Evolutionary conservation across 2,888 invertebrate species (phyloP), one percentile per base, ranked within the genome.

Genomic region (Calliopum simillimum): DNA sequence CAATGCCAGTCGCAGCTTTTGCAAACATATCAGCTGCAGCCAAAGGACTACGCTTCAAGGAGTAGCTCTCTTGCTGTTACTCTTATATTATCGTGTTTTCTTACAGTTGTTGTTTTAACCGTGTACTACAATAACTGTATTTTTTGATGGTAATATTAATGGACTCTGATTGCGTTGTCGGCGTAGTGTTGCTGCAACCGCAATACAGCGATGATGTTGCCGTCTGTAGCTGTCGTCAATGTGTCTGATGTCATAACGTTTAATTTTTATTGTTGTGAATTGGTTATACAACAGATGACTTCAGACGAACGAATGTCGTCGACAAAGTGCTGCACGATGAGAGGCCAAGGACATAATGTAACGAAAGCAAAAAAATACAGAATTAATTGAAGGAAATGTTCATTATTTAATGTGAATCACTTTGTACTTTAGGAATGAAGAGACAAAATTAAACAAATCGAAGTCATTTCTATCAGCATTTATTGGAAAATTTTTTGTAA

Each of bases 21-120:
- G 51, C 51, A 51, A 11, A 51, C 51, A 16, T 51, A 11, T 51
- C 16, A 51, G n/a, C 21, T 51, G 21, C 51, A 51, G n/a, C 51
- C 49, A 16, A 16, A 11, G 51, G 51, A 51, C 51, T 14, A 11
- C n/a, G 16, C 51, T 21, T 21, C 8, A 3, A 33, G 33, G 33
- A 33, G n/a, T n/a, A 3, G 51, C 14, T 11, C 21, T 51, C 49
- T 2, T 51, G 3, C 49, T 3, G n/a, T 12, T 16, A 14, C 46
- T 8, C 46, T 16, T 12, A 49, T 49, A 14, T 33, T 16, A 49
- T 5, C 12, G 49, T 16, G 49, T 49, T 16, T 14, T 16, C 49
- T 6, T 49, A n/a, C n/a, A 14, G 49, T 49, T 49, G 5, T 49
- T 49, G 6, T 14, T 49, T n/a, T 51, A 51, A 51, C 11, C 21